Conservation (phyloP, 1,140 invertebrate genomes). For the Harlomillsia oculata region DNA sequence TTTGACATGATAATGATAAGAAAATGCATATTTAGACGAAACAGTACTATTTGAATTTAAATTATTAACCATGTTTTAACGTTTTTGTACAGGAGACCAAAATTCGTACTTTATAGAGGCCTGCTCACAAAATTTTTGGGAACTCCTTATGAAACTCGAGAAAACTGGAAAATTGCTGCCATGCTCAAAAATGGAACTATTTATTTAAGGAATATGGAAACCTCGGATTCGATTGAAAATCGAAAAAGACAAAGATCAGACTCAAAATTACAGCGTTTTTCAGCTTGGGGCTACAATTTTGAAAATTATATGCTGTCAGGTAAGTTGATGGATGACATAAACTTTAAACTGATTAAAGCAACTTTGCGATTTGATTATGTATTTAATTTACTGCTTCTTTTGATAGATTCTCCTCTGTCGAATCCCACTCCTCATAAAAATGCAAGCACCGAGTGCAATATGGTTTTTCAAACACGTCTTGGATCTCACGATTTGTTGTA, state of each 20-base stretch:
- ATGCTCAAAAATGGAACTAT: constrained; percentile 32
- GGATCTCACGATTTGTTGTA: constrained; percentile 25
- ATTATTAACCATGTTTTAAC: not conserved
- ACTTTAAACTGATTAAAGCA: not conserved
- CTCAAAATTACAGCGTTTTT: constrained; percentile 1
- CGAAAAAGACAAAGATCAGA: constrained; percentile 16
- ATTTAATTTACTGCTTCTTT: constrained; percentile 1
- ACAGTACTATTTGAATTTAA: constrained; percentile 1
- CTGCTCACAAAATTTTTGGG: constrained; percentile 28
- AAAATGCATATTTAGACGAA: constrained; percentile 6
- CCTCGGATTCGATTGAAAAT: constrained; percentile 9
- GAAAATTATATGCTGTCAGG: constrained; percentile 32
- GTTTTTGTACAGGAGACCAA: constrained; percentile 17
- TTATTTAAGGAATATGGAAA: constrained; percentile 30
- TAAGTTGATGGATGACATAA: no score
- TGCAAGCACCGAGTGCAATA: constrained; percentile 26
- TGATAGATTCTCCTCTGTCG: constrained; percentile 21
- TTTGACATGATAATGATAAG: not conserved
- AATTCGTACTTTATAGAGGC: constrained; percentile 32
- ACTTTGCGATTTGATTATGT: not conserved
- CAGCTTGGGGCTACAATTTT: constrained; percentile 31
- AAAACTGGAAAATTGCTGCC: constrained; percentile 30
- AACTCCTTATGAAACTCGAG: constrained; percentile 28
- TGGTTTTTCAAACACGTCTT: constrained; percentile 27
- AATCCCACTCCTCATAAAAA: constrained; percentile 12